Evolutionary conservation across 2,797 vertebrate species (phyloP), one percentile per base, ranked within the genome.

Genomic region (Poecile montanus): DNA sequence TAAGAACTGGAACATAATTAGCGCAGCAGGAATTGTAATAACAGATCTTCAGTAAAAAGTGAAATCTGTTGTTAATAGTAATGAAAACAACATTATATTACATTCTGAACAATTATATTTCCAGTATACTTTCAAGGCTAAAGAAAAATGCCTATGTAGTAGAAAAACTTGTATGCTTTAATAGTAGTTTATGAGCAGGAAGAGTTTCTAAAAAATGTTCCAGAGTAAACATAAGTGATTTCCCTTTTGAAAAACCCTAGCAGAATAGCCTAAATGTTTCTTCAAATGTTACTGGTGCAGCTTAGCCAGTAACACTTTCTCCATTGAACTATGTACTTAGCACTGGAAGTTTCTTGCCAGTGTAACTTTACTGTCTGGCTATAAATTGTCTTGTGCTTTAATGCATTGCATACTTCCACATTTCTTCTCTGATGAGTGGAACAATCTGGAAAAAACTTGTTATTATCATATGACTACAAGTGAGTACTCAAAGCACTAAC

Each of bases 201-300:
- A 77, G 74, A 89, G 20, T 73, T 96, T 78, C 92, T 93, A 71
- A 82, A 76, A 94, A 71, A 63, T 71, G 67, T 95, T 95, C 96
- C 96, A 94, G 84, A 61, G 65, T 87, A 95, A 95, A 94, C 30
- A 50, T 48, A 73, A 91, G 90, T 95, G 71, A 95, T 94, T 95
- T 96, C 93, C 84, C 77, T 72, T 85, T 81, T 84, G 70, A 91
- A 92, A 94, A 80, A 18, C 13, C n/a, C 34, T 82, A 10, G 48
- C 47, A 93, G 80, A 95, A 70, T 84, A 76, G 45, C 48, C 38
- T 67, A 60, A 85, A 82, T 92, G 67, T 85, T 91, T 93, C 71
- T 87, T 77, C 85, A 65, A 94, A 63, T 76, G 38, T 81, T 89
- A 27, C 25, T 76, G 48, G 56, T 88, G 29, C 65, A 85, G 56